Conservation (phyloP, 2,113 vertebrate genomes). For the Sorex fumeus region DNA sequence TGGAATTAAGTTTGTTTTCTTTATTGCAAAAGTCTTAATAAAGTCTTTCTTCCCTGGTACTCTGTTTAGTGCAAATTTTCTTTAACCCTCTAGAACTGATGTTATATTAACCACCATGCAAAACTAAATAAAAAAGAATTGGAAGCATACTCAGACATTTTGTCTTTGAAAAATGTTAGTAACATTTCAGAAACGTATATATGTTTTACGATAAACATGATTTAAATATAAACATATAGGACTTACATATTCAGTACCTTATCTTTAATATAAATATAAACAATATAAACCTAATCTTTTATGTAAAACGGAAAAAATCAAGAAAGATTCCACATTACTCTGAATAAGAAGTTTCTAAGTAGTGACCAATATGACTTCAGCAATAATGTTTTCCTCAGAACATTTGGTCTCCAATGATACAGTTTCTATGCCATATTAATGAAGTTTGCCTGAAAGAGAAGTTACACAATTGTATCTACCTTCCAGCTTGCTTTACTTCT, state of each 20-base stretch:
- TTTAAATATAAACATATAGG: background rate
- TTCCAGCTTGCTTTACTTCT: constrained; percentile 1
- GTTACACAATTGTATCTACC: background rate
- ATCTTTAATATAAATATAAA: background rate
- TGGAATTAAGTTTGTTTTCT: background rate
- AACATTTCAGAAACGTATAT: background rate
- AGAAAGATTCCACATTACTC: background rate
- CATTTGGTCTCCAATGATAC: background rate
- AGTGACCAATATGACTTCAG: background rate
- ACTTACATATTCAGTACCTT: background rate
- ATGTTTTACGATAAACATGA: too few species aligned
- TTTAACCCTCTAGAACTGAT: background rate
- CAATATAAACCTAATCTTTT: too few species aligned
- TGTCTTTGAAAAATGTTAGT: background rate
- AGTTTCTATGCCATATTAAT: background rate
- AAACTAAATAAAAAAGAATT: background rate
- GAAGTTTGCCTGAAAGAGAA: background rate
- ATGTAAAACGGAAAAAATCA: background rate
- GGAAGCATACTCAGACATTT: background rate
- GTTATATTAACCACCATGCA: background rate
- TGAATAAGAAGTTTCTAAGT: background rate
- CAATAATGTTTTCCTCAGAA: background rate
- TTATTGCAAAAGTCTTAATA: background rate
- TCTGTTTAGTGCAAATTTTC: background rate
- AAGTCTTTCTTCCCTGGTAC: background rate